Base-by-base conservation (phyloP, 2,113 vertebrate genomes). In the Pungitius pungitius region DNA sequence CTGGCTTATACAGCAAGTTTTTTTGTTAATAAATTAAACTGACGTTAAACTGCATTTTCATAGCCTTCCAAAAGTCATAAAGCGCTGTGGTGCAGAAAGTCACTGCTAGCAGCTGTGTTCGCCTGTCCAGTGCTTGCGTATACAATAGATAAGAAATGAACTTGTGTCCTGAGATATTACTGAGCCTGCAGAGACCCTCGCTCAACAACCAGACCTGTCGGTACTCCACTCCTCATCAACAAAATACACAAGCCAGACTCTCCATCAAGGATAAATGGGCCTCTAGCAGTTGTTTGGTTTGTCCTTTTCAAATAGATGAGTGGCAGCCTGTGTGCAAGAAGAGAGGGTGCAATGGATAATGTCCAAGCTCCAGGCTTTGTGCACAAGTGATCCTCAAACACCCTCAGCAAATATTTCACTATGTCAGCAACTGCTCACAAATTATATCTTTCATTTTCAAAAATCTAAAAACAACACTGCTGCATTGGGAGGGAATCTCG, bases 251-350 rank as follows among this genome's bases (percentile, higher is more conserved):
- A 85, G 81, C 69, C 86, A 82, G 82, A 73, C 74, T 70, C 77
- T 80, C 84, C 71, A 75, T 80, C 83, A 83, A 83, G 61, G 75
- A 75, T 59, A 81, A 85, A 83, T 69, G 75, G 74, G 70, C 51
- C 77, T 78, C 64, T 79, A 86, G 80, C 89, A 79, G 73, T 84
- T 78, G 75, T 77, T 75, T 74, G 61, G 60, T 90, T 76, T 87
- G 64, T 81, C 71, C 60, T 78, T 85, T 86, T 66, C 74, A 84
- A 89, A 87, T 77, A 87, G 81, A 86, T 80, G 57, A 77, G 71
- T 51, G 51, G 73, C 83, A 84, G 84, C 40, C 60, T 73, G 52
- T 47, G 56, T 33, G 69, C 10, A 78, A 39, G 66, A 58, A 24
- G 39, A 64, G 33, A 37, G 51, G 11, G 39, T 65, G 62, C 75